These are phyloP conservation scores for Phrynocephalus forsythii DNA, from an alignment of 2,797 vertebrate genomes.

Conservation along the genomic window DNA sequence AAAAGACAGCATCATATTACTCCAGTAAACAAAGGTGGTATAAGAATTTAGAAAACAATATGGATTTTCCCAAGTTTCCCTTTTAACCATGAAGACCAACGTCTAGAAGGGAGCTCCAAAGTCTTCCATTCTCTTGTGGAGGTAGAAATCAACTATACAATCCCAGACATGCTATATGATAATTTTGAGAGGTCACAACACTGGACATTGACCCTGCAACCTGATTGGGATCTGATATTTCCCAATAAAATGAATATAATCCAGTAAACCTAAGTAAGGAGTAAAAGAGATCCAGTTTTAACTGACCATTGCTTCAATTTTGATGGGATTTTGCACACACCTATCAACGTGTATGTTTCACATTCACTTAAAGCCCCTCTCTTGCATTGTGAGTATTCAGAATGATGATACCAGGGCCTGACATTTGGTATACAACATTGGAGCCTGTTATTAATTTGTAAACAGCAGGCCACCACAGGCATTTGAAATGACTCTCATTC, in stretches of 20 bases:
- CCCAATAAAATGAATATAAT: conserved; percentile 29
- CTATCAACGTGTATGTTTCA: neutral
- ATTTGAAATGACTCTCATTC: neutral
- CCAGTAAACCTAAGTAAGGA: conserved; percentile 32
- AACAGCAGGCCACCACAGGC: neutral
- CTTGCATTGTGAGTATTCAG: neutral
- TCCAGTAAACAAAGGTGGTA: neutral
- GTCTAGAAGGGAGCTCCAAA: neutral
- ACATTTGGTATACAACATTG: conserved; percentile 5
- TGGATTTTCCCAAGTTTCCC: neutral
- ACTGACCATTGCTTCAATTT: neutral
- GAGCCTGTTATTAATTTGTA: conserved; percentile 8
- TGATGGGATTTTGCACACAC: neutral
- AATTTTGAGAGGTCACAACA: neutral
- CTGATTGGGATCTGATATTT: conserved; percentile 41
- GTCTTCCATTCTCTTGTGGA: neutral
- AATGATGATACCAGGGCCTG: neutral
- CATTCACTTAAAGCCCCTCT: neutral
- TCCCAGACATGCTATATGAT: neutral
- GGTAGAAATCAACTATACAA: neutral
- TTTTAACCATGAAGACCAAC: neutral
- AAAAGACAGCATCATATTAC: conserved; percentile 3
- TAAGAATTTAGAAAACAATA: neutral
- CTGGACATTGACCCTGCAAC: neutral
- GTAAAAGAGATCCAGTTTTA: conserved; percentile 2